Base-by-base conservation (phyloP, 2,797 vertebrate genomes). In the Gymnopithys bicolor region DNA sequence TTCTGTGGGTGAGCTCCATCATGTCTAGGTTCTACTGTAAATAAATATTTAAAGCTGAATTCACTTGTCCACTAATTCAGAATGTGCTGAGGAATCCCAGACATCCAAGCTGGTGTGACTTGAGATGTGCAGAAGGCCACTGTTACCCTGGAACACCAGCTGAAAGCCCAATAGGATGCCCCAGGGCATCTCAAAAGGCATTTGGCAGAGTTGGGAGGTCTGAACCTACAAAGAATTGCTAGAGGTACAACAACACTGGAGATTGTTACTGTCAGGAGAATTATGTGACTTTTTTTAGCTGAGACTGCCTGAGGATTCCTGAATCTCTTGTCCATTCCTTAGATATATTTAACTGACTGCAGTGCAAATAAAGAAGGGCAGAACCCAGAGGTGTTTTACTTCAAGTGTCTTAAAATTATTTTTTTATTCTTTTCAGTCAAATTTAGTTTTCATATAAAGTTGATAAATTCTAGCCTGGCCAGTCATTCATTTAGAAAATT, bases 51-150 rank as follows among this genome's bases (percentile, higher is more conserved):
- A 46, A 78, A 46, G 28, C 45, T 68, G 39, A 71, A 48, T 64
- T 84, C 12, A 4, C 10, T 43, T 73, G 24, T 33, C 22, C 25
- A 8, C 30, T 30, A 10, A 21, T 71, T 84, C 1, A 8, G 28
- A 48, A 13, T 13, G 30, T n/a, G 13, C 7, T 41, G 23, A 58
- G 53, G 22, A 71, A 39, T 82, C 19, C 32, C 46, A 71, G 32
- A 30, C 17, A 39, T n/a, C 19, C 0, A 0, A 5, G 15, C 27
- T 64, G 66, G 5, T 69, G 51, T 84, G 51, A 52, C 2, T 3
- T 35, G 46, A 39, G 33, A 43, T 37, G 18, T 28, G 23, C 67
- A 71, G 77, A 70, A 41, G 35, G 49, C 32, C 11, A 28, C 8
- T 27, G 15, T 62, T 80, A 19, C 32, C 22, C 24, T 64, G 37